Evolutionary conservation across 2,113 vertebrate genomes (phyloP), one percentile per base, ranked within the genome.

Genomic region (Paramisgurnus dabryanus): DNA sequence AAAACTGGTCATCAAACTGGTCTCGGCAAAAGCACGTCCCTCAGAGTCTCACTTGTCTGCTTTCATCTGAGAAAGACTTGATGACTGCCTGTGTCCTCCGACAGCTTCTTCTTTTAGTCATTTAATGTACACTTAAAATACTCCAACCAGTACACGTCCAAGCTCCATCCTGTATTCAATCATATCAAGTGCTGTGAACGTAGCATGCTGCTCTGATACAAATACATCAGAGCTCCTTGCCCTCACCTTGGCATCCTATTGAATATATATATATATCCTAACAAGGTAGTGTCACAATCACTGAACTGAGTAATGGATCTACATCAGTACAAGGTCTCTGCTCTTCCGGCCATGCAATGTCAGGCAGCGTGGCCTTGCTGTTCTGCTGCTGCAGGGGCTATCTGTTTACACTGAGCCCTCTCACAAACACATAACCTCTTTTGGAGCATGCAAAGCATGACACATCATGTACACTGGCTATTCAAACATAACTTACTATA

Each of bases 281-380:
- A 81, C 64, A 67, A 81, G 79, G 79, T 71, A 65, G 60, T 81
- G 53, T 60, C 58, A 75, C 65, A 68, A 53, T 67, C 57, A 67
- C 47, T 75, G 79, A 75, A 76, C 45, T 63, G 80, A 81, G 80
- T 76, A 81, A 76, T 76, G 72, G 43, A 81, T 75, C 65, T 60
- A 40, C 64, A 81, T 41, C 27, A 15, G 55, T 40, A 45, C 80
- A 76, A 81, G 80, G 80, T 76, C 55, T 81, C 55, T 75, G 79
- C 64, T 40, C 71, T 76, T 61, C 80, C 55, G 40, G 17, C 71
- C 65, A 63, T 76, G 27, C 72, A 81, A 49, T 69, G 68, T 81
- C 80, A 76, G 41, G 40, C 55, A 3, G n/a, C 18, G 50, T 43
- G 53, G 72, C 72, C 64, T 81, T 81, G 64, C 53, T 53, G 61